phyloP scores from a whole-genome alignment of 2,888 invertebrate genomes.

The Crocallis elinguaria region DNA sequence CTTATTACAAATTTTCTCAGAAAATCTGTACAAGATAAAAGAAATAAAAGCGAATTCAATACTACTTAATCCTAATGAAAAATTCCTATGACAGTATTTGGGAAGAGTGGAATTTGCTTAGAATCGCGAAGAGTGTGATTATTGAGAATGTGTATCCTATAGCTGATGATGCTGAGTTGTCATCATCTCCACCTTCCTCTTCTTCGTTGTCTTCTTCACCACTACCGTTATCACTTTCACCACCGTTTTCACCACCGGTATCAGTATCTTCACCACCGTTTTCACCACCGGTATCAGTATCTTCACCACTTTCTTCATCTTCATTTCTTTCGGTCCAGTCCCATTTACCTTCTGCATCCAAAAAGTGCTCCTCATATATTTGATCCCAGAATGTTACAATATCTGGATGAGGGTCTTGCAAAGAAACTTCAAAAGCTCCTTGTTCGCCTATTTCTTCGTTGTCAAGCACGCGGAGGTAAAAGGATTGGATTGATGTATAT shows the following conservation, averaged over 20 bases:
- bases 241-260: slow-evolving; percentile 30
- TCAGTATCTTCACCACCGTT: slow-evolving; percentile 29
- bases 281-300: slow-evolving; percentile 24
- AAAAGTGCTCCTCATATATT: slow-evolving; percentile 61
- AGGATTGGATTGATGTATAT: slow-evolving; percentile 43
- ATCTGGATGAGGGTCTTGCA: slow-evolving; percentile 55
- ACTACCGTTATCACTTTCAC: slow-evolving; percentile 25
- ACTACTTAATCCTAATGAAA: slow-evolving; percentile 40
- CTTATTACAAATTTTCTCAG: slow-evolving; percentile 29
- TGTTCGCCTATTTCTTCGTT: slow-evolving; percentile 47
- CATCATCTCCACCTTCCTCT: slow-evolving; percentile 32
- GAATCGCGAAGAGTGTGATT: slow-evolving; percentile 53
- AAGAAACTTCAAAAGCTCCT: slow-evolving; percentile 49
- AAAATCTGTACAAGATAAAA: slow-evolving; percentile 32
- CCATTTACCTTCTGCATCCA: slow-evolving; percentile 66
- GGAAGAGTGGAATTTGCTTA: slow-evolving; percentile 56
- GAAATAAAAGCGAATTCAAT: slow-evolving; percentile 23
- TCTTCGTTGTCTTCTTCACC: slow-evolving; percentile 19
- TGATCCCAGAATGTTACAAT: slow-evolving; percentile 63
- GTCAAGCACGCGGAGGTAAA: slow-evolving; percentile 57
- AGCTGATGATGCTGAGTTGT: slow-evolving; percentile 59
- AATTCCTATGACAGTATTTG: slow-evolving; percentile 55
- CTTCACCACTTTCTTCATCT: slow-evolving; percentile 35
- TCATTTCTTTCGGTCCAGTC: slow-evolving; percentile 47
- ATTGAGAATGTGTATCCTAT: slow-evolving; percentile 66